A percentile compares a stretch with the other conserved stretches of the same genome.
Conservation (phyloP, 1,140 invertebrate genomes). For the Meloidogyne hapla region DNA sequence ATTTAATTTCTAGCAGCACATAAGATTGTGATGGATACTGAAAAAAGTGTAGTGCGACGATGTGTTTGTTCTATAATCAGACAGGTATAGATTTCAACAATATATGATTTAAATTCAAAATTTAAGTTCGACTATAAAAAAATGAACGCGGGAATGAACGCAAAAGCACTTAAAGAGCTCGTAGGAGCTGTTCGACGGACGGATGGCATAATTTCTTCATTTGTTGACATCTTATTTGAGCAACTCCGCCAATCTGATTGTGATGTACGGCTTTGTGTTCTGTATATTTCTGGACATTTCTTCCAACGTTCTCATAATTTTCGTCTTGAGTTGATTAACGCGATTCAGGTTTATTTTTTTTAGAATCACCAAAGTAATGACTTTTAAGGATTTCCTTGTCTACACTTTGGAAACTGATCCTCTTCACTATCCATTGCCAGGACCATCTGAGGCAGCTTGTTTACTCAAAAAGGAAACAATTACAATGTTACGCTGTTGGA, state of each 20-base stretch:
- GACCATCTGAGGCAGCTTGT: conserved; percentile 39
- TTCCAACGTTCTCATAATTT: conserved; percentile 54
- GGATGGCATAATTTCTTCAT: conserved; percentile 37
- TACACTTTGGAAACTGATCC: conserved; percentile 55
- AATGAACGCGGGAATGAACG: conserved; percentile 46
- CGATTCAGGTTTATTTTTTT: conserved; percentile 33
- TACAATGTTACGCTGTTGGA: conserved; percentile 48
- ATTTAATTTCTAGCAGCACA: too few species aligned
- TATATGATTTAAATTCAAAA: background rate
- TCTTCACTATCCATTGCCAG: conserved; percentile 46
- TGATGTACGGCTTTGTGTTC: conserved; percentile 42
- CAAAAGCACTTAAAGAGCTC: conserved; percentile 36
- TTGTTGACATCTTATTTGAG: conserved; percentile 48
- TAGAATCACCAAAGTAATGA: background rate
- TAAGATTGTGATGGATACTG: background rate
- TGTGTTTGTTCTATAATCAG: background rate
- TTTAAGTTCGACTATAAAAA: conserved; percentile 48
- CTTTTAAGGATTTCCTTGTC: conserved; percentile 51
- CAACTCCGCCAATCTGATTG: conserved; percentile 39
- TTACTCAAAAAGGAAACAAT: conserved; percentile 45
- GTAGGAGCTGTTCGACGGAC: conserved; percentile 33
- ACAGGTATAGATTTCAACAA: background rate
- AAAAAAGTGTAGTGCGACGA: background rate
- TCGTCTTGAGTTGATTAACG: conserved; percentile 44
- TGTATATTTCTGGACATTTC: conserved; percentile 48